A percentile compares a stretch with the other conserved stretches of the same genome.
Evolutionary conservation across 2,113 vertebrate species (phyloP).

Genomic region (Chloroceryle aenea): DNA sequence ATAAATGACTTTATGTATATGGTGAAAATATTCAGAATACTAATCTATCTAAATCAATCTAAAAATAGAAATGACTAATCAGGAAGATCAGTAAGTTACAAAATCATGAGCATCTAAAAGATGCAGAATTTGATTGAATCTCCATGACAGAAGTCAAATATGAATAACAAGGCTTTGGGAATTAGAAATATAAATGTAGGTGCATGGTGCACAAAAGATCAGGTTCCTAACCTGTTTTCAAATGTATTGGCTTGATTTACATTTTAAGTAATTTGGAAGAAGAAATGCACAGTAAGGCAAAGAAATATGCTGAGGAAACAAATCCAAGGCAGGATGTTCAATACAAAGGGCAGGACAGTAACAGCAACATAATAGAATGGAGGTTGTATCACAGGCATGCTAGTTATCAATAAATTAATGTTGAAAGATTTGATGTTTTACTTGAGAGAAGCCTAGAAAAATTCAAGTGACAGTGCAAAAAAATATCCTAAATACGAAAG

Average conservation of each 20-base stretch:
- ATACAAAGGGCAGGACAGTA: not conserved
- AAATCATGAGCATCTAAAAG: not conserved
- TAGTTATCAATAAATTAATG: not conserved
- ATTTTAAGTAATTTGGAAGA: not conserved
- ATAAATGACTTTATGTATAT: not conserved
- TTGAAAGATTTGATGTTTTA: not conserved
- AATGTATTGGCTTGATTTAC: not conserved
- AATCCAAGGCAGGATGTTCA: not conserved
- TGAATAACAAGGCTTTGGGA: not conserved
- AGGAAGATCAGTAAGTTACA: not conserved
- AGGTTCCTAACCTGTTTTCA: not conserved
- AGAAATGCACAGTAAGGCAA: not conserved
- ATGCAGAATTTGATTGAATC: not conserved
- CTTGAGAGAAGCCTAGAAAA: not conserved
- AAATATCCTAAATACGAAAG: not conserved
- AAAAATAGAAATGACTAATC: not conserved
- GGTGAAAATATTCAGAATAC: not conserved
- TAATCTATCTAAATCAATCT: not conserved
- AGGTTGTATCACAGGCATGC: slow-evolving; percentile 33
- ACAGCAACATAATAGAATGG: slow-evolving; percentile 31
- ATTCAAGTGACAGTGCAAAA: not conserved
- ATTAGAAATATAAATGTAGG: not conserved
- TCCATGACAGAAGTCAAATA: not conserved
- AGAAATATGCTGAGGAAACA: not conserved
- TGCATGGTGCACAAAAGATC: not conserved